Evolutionary conservation across 2,113 vertebrate genomes (phyloP).

Genomic region (Chelonoidis abingdonii): DNA sequence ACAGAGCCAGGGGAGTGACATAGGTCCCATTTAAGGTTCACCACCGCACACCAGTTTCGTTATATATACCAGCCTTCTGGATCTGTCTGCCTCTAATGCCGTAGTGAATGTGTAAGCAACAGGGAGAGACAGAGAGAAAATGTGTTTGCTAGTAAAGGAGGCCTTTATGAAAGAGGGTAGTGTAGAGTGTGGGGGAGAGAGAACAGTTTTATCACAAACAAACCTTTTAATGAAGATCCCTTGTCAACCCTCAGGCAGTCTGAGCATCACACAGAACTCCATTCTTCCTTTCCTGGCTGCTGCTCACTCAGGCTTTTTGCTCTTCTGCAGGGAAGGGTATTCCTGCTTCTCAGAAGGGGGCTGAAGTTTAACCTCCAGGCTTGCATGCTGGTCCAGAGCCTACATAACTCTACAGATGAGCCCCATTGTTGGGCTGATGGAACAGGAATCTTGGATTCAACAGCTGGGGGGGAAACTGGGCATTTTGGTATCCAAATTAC

Average conservation of each 20-base stretch:
- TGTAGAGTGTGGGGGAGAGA: neutral
- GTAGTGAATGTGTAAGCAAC: neutral
- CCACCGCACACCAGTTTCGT: neutral
- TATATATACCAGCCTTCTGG: neutral
- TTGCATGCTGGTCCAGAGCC: neutral
- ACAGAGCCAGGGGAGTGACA: neutral
- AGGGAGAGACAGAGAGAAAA: neutral
- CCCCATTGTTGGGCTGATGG: neutral
- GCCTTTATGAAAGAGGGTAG: neutral
- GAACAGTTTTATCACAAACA: neutral
- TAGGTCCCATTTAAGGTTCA: slow-evolving; percentile 27
- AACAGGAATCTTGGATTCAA: neutral
- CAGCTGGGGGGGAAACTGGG: too few relatives aligned
- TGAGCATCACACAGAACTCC: neutral
- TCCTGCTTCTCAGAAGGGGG: neutral
- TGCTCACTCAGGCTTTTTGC: neutral
- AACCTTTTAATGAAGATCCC: neutral
- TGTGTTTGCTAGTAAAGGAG: neutral
- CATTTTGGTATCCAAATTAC: neutral
- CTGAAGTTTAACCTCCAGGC: neutral
- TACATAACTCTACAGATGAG: neutral
- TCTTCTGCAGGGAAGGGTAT: neutral
- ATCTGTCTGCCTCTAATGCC: neutral
- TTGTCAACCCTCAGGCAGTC: neutral
- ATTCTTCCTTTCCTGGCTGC: neutral